Conservation (phyloP, 1,140 invertebrate genomes). For the Rhopalosiphum padi region DNA sequence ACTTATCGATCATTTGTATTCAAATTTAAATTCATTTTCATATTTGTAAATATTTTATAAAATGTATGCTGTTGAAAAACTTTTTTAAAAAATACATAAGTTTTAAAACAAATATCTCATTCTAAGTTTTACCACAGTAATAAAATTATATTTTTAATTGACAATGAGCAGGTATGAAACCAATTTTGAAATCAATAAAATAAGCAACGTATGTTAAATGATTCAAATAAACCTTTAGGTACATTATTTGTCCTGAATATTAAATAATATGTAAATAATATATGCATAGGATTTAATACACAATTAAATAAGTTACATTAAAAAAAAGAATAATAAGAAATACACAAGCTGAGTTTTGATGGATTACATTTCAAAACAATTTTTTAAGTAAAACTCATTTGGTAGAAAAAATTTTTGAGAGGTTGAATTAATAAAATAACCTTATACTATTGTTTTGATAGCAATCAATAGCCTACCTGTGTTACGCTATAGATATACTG, state of each 20-base stretch:
- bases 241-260: not conserved
- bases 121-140: not conserved
- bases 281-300: not conserved
- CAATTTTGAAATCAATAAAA: not conserved
- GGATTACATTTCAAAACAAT: no score
- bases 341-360: no score
- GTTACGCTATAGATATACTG: no score
- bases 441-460: no score
- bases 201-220: no score
- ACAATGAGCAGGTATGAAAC: not conserved
- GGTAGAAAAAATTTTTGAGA: not conserved
- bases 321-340: no score
- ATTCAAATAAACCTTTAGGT: not conserved
- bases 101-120: not conserved
- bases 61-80: not conserved
- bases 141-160: not conserved
- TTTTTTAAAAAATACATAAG: not conserved
- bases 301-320: no score
- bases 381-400: no score
- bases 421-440: no score
- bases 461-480: not conserved
- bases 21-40: not conserved
- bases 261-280: not conserved
- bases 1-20: not conserved
- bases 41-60: not conserved